Conservation (phyloP, 37 sponge, comb jelly and placozoan genomes). For the Cliona cf. orientalis region DNA sequence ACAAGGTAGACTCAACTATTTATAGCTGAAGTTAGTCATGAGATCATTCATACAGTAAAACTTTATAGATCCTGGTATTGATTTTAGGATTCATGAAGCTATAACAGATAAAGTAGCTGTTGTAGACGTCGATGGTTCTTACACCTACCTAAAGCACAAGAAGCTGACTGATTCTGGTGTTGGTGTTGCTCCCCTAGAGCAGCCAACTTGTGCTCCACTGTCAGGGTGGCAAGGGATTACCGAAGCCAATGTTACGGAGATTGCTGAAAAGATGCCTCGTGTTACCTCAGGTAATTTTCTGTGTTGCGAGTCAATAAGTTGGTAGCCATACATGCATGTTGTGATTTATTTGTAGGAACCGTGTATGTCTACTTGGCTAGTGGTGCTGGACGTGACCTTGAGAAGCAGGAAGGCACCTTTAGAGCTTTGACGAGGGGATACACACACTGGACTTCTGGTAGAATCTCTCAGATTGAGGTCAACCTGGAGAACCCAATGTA, state of each 20-base stretch:
- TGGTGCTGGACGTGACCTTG: constrained; percentile 28
- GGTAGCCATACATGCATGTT: background rate
- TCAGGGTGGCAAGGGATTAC: constrained; percentile 42
- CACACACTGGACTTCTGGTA: too few relatives aligned
- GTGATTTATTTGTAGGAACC: constrained; percentile 28
- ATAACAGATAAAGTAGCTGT: background rate
- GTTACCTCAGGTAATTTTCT: constrained; percentile 46
- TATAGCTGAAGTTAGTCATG: background rate
- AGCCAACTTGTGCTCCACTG: constrained; percentile 35
- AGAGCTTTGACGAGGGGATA: constrained; percentile 61
- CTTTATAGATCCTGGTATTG: background rate
- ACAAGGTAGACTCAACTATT: background rate
- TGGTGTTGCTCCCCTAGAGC: background rate
- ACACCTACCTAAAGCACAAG: constrained; percentile 45
- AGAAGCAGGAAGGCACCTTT: constrained; percentile 47
- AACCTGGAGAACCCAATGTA: too few relatives aligned
- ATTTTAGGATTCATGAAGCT: constrained; percentile 11
- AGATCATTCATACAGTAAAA: background rate
- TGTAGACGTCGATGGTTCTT: constrained; percentile 66
- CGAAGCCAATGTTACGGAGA: constrained; percentile 1
- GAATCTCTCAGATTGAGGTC: too few relatives aligned
- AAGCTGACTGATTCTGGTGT: constrained; percentile 38
- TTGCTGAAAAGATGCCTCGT: constrained; percentile 24
- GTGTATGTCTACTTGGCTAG: constrained; percentile 60
- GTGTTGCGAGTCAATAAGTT: background rate